These are phyloP conservation scores for Agonopterix heracliana DNA, from an alignment of 2,888 invertebrate genomes.

Conservation along the genomic window DNA sequence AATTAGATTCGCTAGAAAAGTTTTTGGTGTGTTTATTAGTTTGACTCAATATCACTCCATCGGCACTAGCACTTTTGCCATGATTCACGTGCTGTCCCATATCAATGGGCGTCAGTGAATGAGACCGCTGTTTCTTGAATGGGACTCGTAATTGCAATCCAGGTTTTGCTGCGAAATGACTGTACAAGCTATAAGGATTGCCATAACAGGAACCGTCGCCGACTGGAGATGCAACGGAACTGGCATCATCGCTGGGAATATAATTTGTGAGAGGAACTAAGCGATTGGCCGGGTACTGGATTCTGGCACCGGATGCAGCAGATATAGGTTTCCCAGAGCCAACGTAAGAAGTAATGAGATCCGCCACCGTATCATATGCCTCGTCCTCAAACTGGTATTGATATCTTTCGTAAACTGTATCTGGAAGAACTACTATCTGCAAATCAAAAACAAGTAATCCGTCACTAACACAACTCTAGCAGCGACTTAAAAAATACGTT, in stretches of 20 bases:
- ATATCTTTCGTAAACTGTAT: slow-evolving; percentile 93
- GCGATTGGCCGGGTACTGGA: slow-evolving; percentile 90
- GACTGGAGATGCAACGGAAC: slow-evolving; percentile 43
- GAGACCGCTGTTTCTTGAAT: slow-evolving; percentile 81
- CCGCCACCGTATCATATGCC: slow-evolving; percentile 93
- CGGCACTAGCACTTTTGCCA: slow-evolving; percentile 82
- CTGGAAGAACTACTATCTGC: slow-evolving; percentile 88
- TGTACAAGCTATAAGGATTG: slow-evolving; percentile 69
- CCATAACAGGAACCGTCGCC: slow-evolving; percentile 46
- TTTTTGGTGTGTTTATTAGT: slow-evolving; percentile 53
- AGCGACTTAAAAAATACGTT: too few relatives aligned
- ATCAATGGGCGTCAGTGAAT: slow-evolving; percentile 82
- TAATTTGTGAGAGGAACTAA: slow-evolving; percentile 86
- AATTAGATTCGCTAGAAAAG: slow-evolving; percentile 68
- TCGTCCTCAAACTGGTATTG: slow-evolving; percentile 97
- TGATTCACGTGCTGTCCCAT: slow-evolving; percentile 61
- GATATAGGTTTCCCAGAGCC: slow-evolving; percentile 94
- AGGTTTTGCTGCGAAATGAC: slow-evolving; percentile 61
- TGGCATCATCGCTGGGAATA: slow-evolving; percentile 54
- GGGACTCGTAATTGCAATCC: slow-evolving; percentile 57
- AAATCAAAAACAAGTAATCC: slow-evolving; percentile 16
- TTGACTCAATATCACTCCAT: slow-evolving; percentile 79
- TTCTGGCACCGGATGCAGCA: slow-evolving; percentile 90
- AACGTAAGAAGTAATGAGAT: slow-evolving; percentile 94
- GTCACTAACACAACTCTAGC: too few relatives aligned